These are phyloP conservation scores for Burhinus oedicnemus DNA, from an alignment of 2,113 vertebrate species.

Conservation along the genomic window DNA sequence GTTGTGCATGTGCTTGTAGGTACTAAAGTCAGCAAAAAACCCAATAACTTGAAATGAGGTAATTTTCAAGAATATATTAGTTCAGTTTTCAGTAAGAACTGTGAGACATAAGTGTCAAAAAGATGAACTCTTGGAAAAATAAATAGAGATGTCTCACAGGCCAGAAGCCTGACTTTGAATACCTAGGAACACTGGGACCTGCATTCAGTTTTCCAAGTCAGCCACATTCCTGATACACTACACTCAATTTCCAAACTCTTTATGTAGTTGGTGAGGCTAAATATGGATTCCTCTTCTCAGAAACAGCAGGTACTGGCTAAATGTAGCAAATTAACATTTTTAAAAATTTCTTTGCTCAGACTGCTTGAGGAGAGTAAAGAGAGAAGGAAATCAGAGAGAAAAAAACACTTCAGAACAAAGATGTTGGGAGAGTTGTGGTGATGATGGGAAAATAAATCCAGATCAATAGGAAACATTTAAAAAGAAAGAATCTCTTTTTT, in stretches of 20 bases:
- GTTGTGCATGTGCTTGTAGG: not conserved
- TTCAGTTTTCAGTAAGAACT: not conserved
- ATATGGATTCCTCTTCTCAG: not conserved
- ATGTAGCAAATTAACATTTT: not conserved
- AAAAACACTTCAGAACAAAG: not conserved
- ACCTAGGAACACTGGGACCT: not conserved
- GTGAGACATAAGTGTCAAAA: not conserved
- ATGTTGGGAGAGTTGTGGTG: not conserved
- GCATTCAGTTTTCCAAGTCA: not conserved
- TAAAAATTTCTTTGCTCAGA: not conserved
- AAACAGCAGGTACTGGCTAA: not conserved
- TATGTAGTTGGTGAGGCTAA: not conserved
- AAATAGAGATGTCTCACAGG: not conserved
- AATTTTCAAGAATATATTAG: not conserved
- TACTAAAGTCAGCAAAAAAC: not conserved
- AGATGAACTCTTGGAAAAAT: not conserved
- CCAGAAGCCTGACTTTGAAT: not conserved
- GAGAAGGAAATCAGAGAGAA: not conserved
- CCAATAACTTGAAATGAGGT: not conserved
- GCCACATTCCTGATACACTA: not conserved
- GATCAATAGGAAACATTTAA: not conserved
- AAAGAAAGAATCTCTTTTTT: not conserved
- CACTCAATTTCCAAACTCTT: not conserved
- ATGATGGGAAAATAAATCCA: not conserved
- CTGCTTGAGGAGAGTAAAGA: not conserved